Evolutionary conservation across 64 coral and sea anemone species (phyloP).

Genomic region (Pachyseris speciosa): DNA sequence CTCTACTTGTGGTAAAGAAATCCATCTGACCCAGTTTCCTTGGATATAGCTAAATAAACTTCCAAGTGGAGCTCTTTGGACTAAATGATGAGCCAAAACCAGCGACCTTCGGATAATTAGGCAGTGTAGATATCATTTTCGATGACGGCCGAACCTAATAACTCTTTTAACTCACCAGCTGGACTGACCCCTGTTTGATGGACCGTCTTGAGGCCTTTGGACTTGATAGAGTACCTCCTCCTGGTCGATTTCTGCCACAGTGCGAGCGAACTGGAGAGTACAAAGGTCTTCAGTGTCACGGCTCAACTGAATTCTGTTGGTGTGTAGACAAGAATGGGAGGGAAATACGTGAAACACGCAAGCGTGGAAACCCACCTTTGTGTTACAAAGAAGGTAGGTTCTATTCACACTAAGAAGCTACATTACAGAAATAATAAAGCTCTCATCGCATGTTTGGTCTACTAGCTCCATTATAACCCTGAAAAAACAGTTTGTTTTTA

Average conservation of each 20-base stretch:
- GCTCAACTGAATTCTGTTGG: conserved; percentile 59
- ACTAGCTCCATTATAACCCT: no score
- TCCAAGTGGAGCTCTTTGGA: no score
- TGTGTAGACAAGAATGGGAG: conserved; percentile 52
- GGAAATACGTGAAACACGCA: conserved; percentile 45
- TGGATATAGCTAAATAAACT: no score
- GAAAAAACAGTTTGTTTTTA: no score
- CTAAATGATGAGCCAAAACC: not conserved
- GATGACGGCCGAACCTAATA: not conserved
- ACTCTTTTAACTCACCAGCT: not conserved
- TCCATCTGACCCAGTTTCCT: no score
- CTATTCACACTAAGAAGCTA: no score
- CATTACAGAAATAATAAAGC: no score
- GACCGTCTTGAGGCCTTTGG: conserved; percentile 44
- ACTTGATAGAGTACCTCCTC: conserved; percentile 25
- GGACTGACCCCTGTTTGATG: conserved; percentile 21
- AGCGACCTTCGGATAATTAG: not conserved
- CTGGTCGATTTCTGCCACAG: conserved; percentile 41
- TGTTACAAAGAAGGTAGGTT: conserved; percentile 25
- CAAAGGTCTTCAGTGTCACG: conserved; percentile 40
- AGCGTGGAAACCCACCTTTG: conserved; percentile 15
- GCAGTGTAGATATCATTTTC: not conserved
- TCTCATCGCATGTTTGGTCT: no score
- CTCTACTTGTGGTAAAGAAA: no score
- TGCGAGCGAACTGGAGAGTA: conserved; percentile 52